These are phyloP conservation scores for Colossoma macropomum DNA, from an alignment of 2,113 vertebrate species.

Conservation along the genomic window DNA sequence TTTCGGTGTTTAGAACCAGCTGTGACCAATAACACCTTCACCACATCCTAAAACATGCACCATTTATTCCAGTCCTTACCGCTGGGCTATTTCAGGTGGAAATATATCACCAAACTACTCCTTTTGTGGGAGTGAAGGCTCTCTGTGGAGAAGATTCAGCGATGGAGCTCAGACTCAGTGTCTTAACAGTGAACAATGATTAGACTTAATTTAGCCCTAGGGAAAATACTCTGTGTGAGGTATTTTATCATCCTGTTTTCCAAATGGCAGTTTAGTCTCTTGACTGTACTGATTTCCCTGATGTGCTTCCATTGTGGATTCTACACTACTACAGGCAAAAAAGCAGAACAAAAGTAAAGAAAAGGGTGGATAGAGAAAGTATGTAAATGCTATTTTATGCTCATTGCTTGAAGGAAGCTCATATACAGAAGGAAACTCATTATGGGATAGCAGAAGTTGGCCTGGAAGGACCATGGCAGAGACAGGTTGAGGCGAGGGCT, in stretches of 20 bases:
- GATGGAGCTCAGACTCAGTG: neutral
- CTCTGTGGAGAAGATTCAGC: constrained; percentile 1
- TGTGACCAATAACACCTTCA: neutral
- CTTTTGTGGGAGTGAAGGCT: constrained; percentile 19
- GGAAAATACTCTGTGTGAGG: constrained; percentile 16
- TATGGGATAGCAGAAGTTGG: neutral
- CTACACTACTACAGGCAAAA: neutral
- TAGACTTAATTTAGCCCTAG: constrained; percentile 24
- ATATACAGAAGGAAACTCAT: constrained; percentile 33
- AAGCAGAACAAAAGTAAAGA: neutral
- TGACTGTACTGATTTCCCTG: constrained; percentile 32
- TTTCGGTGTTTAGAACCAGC: constrained; percentile 12
- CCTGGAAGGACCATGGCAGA: neutral
- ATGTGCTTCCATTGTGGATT: constrained; percentile 7
- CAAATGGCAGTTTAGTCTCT: constrained; percentile 32
- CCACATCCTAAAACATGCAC: neutral
- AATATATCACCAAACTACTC: neutral
- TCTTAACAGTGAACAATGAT: constrained; percentile 24
- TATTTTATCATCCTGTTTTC: constrained; percentile 17
- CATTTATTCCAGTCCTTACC: neutral
- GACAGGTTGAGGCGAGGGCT: neutral
- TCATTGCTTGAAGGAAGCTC: constrained; percentile 24
- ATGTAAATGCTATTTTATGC: neutral
- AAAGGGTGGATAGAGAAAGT: neutral
- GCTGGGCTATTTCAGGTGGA: neutral